A percentile compares a stretch with the other conserved stretches of the same genome.
These are phyloP conservation scores for Drosophila murphyi DNA, from an alignment of 1,140 invertebrate genomes.

Conservation along the genomic window DNA sequence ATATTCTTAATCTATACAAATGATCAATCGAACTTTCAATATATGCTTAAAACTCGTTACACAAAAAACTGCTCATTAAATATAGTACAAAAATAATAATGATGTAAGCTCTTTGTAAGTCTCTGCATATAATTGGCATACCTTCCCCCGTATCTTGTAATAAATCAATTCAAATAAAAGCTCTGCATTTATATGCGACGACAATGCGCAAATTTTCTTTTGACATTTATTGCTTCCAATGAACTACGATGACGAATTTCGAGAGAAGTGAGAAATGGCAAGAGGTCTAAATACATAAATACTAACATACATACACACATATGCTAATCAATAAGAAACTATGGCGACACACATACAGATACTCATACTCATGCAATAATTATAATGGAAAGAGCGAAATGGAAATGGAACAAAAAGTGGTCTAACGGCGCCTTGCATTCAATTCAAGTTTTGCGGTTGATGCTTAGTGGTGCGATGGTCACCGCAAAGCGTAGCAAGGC, in stretches of 20 bases:
- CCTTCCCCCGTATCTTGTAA: not conserved
- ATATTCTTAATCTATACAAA: too few species aligned
- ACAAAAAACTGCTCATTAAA: too few species aligned
- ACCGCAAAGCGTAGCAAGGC: conserved; percentile 12
- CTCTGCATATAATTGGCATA: too few species aligned
- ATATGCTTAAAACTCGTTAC: too few species aligned
- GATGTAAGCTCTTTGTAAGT: too few species aligned
- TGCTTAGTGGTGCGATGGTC: not conserved
- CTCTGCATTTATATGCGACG: not conserved
- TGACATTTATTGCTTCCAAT: conserved; percentile 22
- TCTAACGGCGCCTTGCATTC: conserved; percentile 3
- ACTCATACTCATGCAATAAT: not conserved
- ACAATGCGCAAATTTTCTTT: conserved; percentile 13
- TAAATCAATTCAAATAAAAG: not conserved
- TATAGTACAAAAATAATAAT: too few species aligned
- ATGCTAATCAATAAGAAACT: conserved; percentile 31
- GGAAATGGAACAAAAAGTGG: conserved; percentile 1
- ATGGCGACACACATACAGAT: conserved; percentile 8
- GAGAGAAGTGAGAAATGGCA: not conserved
- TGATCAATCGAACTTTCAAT: too few species aligned
- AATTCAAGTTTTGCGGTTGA: conserved; percentile 20
- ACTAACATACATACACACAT: not conserved
- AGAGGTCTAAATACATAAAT: not conserved
- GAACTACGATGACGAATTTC: not conserved
- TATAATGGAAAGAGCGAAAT: conserved; percentile 20